These are phyloP conservation scores for Poeciliopsis turrubarensis DNA, from an alignment of 2,113 vertebrate species.

Conservation along the genomic window DNA sequence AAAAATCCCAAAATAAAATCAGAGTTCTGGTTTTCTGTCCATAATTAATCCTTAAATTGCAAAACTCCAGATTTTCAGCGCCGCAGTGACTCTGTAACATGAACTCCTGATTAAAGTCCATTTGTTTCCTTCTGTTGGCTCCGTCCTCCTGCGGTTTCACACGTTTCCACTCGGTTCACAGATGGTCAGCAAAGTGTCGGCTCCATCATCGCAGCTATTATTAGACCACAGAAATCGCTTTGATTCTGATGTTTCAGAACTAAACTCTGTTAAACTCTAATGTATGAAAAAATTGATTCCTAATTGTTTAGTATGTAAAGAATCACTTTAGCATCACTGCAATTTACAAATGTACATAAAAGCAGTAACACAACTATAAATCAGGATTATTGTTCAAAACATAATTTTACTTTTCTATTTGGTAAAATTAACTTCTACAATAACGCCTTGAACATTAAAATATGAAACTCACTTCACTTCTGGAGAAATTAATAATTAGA, in stretches of 20 bases:
- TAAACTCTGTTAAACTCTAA: background rate
- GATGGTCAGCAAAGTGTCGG: background rate
- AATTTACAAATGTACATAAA: background rate
- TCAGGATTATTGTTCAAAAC: background rate
- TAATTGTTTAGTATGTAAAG: background rate
- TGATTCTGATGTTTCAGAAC: slow-evolving; percentile 2
- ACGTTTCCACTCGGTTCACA: background rate
- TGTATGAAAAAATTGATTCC: no score
- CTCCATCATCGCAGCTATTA: background rate
- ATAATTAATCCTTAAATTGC: no score
- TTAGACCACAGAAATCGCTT: slow-evolving; percentile 3
- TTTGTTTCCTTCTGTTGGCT: slow-evolving; percentile 8
- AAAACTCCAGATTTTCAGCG: no score
- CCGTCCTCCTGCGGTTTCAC: slow-evolving; percentile 13
- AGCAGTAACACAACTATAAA: background rate
- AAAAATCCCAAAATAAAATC: background rate
- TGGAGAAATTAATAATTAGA: no score
- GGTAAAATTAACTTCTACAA: background rate
- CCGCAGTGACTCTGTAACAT: no score
- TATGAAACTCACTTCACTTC: no score
- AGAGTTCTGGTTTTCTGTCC: no score
- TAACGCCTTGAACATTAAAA: no score
- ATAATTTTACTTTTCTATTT: background rate
- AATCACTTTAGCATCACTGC: background rate
- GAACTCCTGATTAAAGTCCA: background rate